Evolutionary conservation across 1,140 invertebrate species (phyloP).

Genomic region (Drosophila burlai): DNA sequence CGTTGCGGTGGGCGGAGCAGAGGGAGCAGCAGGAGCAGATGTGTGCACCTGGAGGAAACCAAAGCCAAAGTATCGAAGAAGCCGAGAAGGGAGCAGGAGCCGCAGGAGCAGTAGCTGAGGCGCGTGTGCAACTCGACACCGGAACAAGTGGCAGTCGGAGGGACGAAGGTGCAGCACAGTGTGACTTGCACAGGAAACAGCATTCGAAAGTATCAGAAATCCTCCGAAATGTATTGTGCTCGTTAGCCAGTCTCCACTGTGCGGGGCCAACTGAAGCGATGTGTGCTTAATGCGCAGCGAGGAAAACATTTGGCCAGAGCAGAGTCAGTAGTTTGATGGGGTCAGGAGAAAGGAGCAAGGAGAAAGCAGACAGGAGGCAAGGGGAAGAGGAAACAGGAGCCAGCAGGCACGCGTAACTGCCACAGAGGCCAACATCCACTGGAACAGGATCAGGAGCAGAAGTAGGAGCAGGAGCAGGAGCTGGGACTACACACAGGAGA

Average conservation of each 20-base stretch:
- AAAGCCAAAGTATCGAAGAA: conserved; percentile 29
- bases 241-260: conserved; percentile 3
- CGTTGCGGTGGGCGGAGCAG: background rate
- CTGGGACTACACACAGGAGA: background rate
- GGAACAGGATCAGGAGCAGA: conserved; percentile 7
- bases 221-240: too few species aligned
- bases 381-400: conserved; percentile 2
- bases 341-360: conserved; percentile 6
- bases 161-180: conserved; percentile 30
- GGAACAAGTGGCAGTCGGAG: conserved; percentile 72
- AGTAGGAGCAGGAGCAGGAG: conserved; percentile 13
- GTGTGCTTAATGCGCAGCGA: conserved; percentile 50
- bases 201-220: background rate
- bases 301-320: conserved; percentile 45
- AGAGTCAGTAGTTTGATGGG: conserved; percentile 21
- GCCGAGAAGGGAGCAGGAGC: conserved; percentile 11
- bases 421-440: conserved; percentile 21
- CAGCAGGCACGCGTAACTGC: conserved; percentile 49
- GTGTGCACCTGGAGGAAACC: conserved; percentile 62
- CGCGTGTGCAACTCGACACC: conserved; percentile 78
- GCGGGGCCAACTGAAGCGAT: conserved; percentile 24
- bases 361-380: conserved; percentile 2
- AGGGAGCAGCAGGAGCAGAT: conserved; percentile 32
- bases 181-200: background rate
- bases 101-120: conserved; percentile 7